Evolutionary conservation across 2,113 vertebrate species (phyloP).

Genomic region (Empidonax alnorum): DNA sequence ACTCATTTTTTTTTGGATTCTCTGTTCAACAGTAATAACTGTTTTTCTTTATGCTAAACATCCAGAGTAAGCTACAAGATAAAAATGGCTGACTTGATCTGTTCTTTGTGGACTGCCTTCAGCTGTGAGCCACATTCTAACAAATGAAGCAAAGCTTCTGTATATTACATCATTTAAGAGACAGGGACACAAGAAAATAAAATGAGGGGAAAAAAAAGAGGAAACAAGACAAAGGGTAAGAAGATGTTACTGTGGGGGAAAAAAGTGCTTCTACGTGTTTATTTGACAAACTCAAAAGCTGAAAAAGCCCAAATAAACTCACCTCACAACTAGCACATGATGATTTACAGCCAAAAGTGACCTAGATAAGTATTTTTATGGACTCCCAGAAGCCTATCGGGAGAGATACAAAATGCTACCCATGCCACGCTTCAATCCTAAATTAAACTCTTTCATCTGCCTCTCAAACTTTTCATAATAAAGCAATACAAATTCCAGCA

Average conservation of each 20-base stretch:
- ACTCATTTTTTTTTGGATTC: background rate
- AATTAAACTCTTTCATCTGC: background rate
- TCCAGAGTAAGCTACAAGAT: background rate
- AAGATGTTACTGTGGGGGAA: background rate
- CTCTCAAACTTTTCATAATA: background rate
- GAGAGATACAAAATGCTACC: background rate
- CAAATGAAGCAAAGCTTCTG: background rate
- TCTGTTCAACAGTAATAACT: background rate
- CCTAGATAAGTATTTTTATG: background rate
- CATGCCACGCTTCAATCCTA: background rate
- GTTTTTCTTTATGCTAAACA: background rate
- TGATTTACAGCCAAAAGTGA: background rate
- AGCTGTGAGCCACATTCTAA: slow-evolving; percentile 41
- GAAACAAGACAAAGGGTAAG: slow-evolving; percentile 9
- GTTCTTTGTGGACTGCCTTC: slow-evolving; percentile 18
- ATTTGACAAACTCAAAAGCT: background rate
- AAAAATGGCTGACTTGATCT: background rate
- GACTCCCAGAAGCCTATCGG: background rate
- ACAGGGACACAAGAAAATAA: background rate
- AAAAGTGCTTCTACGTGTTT: background rate
- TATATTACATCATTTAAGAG: background rate
- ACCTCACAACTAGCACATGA: background rate
- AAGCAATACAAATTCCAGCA: background rate
- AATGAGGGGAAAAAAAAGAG: background rate
- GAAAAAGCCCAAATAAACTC: background rate